Conservation (phyloP, 2,113 vertebrate genomes). For the Probosciger aterrimus region DNA sequence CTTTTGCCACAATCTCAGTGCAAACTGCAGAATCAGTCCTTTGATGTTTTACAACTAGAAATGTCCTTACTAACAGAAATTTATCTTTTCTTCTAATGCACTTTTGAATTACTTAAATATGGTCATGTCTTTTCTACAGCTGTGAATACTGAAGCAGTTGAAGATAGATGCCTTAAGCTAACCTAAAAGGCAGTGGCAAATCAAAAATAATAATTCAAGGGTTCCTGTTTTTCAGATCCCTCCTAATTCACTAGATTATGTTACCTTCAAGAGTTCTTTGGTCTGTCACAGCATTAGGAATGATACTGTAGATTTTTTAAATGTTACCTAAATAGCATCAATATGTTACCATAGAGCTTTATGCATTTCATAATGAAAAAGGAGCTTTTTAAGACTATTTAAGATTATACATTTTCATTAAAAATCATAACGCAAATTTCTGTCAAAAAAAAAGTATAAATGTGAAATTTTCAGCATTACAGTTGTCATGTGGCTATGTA, state of each 20-base stretch:
- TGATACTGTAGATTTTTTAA: background rate
- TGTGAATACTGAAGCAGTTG: background rate
- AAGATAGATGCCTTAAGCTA: background rate
- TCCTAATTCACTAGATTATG: background rate
- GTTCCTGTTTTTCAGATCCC: background rate
- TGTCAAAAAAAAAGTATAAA: constrained; percentile 41
- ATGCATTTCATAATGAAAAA: background rate
- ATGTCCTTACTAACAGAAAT: background rate
- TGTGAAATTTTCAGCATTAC: background rate
- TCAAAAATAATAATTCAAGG: background rate
- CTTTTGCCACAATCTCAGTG: background rate
- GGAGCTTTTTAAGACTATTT: background rate
- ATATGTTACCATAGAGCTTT: background rate
- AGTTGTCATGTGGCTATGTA: background rate
- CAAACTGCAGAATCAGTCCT: background rate
- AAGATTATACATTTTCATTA: background rate
- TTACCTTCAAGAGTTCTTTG: background rate
- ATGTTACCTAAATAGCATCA: background rate
- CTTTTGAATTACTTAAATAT: background rate
- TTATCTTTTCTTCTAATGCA: background rate
- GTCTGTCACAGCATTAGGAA: background rate
- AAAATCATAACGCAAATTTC: background rate
- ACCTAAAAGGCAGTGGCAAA: background rate
- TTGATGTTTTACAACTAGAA: background rate
- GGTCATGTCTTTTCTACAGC: background rate